A percentile compares a stretch with the other conserved stretches of the same genome.
Evolutionary conservation across 2,888 invertebrate genomes (phyloP).

Genomic region (Mylabris sibirica): DNA sequence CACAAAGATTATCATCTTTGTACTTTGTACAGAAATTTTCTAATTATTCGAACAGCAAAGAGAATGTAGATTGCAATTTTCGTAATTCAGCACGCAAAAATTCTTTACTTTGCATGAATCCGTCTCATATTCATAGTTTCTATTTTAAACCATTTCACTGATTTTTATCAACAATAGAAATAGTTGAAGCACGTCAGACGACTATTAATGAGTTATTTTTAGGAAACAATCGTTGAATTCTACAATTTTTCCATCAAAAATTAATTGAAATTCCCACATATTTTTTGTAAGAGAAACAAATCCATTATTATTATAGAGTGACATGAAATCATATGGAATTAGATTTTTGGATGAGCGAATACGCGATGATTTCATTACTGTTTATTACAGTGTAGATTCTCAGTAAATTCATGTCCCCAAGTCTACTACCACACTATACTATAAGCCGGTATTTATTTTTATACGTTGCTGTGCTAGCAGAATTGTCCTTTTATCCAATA

Average conservation of each 20-base stretch:
- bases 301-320: not conserved
- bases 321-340: conserved; percentile 35
- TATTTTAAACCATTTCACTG: not conserved
- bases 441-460: conserved; percentile 58
- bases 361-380: conserved; percentile 50
- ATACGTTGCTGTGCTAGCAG: conserved; percentile 53
- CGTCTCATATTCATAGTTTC: conserved; percentile 21
- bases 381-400: conserved; percentile 52
- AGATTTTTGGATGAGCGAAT: conserved; percentile 37
- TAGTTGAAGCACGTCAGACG: not conserved
- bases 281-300: not conserved
- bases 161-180: not conserved
- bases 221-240: not conserved
- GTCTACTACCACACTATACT: conserved; percentile 37
- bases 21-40: not conserved
- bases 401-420: conserved; percentile 48
- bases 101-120: conserved; percentile 5
- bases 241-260: not conserved
- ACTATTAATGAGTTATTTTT: conserved; percentile 1
- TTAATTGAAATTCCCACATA: not conserved
- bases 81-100: not conserved
- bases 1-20: not conserved
- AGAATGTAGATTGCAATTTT: not conserved
- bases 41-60: conserved; percentile 16
- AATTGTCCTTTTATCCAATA: conserved; percentile 52